Evolutionary conservation across 2,113 vertebrate species (phyloP), one percentile per base, ranked within the genome.

Genomic region (Phylloscopus trochiloides): DNA sequence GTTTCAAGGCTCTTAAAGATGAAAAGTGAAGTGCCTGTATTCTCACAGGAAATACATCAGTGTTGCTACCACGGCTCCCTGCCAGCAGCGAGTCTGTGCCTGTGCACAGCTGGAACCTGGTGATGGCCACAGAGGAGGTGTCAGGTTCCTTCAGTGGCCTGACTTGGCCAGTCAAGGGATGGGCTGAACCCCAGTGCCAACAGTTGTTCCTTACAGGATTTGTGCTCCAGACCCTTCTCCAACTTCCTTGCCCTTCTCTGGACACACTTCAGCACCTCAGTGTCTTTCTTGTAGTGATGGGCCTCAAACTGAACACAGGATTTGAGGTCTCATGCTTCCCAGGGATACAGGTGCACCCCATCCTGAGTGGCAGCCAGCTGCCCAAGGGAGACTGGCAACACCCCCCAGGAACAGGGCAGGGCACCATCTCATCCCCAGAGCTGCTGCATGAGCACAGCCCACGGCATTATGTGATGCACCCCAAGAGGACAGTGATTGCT

Each of bases 381-480:
- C 32, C 1, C 0, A 45, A 62, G 55, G n/a, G 17, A 42, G 12
- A 8, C 1, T 7, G 68, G 32, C 43, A 65, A 3, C 3, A 5
- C 5, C 26, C 47, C 22, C 34, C 73, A 34, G 81, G 17, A 28
- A 17, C 20, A 40, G 81, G 54, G 73, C 54, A 92, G 59, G 62
- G 19, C 38, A 50, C 13, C 0, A 0, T 7, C 43, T 63, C 28
- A 26, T 13, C 25, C 51, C 47, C 7, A 14, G 5, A 29, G 78
- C 25, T 73, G 70, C 83, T 34, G 82, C 54, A 26, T 1, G 1
- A 42, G 68, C 68, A 52, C 63, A 65, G 50, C 38, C 58, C 4
- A 1, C 1, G 4, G 48, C 7, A 0, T 5, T 34, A 4, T 3
- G 3, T 29, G 78, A 25, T 1, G 11, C 2, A 26, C 40, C 51